Conservation (phyloP, 64 coral and sea anemone genomes). For the Pocillopora verrucosa region DNA sequence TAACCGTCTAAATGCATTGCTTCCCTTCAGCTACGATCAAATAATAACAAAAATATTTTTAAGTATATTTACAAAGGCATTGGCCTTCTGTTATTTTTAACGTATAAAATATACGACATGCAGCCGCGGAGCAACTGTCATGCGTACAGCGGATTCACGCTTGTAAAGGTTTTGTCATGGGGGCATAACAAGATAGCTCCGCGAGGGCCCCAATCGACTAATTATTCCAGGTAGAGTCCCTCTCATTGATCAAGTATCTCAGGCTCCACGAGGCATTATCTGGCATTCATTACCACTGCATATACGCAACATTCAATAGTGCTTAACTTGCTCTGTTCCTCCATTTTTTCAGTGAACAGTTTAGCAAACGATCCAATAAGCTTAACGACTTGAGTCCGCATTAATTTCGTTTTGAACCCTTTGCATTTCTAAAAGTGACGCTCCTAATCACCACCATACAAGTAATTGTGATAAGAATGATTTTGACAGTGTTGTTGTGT, state of each 20-base stretch:
- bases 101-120: constrained; percentile 75
- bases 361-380: constrained; percentile 8
- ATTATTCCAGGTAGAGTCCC: background rate
- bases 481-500: background rate
- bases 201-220: background rate
- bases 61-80: constrained; percentile 85
- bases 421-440: background rate
- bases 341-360: background rate
- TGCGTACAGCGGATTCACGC: constrained; percentile 31
- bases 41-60: constrained; percentile 90
- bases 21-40: constrained; percentile 41
- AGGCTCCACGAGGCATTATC: background rate
- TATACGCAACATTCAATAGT: constrained; percentile 11
- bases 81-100: constrained; percentile 62
- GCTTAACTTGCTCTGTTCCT: background rate
- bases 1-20: constrained; percentile 20
- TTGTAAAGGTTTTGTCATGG: background rate
- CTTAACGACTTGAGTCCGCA: constrained; percentile 12
- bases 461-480: constrained; percentile 4
- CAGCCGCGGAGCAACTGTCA: constrained; percentile 48
- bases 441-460: background rate
- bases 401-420: background rate
- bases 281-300: constrained; percentile 13
- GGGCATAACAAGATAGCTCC: background rate
- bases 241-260: background rate